Evolutionary conservation across 2,113 vertebrate species (phyloP), one percentile per base, ranked within the genome.

Genomic region (Sardina pilchardus): DNA sequence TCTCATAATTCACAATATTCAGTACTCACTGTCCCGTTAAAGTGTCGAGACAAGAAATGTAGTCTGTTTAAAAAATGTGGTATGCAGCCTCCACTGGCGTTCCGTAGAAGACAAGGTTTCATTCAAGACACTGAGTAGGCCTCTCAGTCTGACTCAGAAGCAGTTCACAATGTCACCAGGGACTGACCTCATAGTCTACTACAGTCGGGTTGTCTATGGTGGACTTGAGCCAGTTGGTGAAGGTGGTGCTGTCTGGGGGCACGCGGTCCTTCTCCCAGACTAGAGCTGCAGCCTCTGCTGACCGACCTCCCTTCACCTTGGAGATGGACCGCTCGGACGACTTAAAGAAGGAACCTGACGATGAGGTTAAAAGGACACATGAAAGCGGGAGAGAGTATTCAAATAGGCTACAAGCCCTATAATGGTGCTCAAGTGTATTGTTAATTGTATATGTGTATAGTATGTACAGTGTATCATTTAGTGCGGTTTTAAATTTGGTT

Each of bases 161-260:
- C 24, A n/a, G 5, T n/a, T 4, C 59, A n/a, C 21, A 1, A 63
- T 75, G 71, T 16, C 34, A 17, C 30, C 9, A n/a, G 17, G 30
- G 71, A 85, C 86, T 90, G 90, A 98, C 98, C 96, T 97, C 87
- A 90, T 94, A 97, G 7, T 98, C 95, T 16, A 97, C 88, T 34
- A 99, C 92, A 12, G 86, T 82, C 0, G 96, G 98, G 88, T 97
- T 98, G 16, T 98, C 97, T 24, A 96, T 95, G 9, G 95, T 92
- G 0, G 97, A 98, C 82, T 95, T 94, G 45, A 96, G 88, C 97
- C 98, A 99, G 83, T 97, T 87, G 71, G 83, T 92, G 90, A 94
- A 98, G 30, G 90, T 56, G 0, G 1, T 85, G 4, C 91, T 85
- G 10, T 92, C 90, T 0, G 97, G 96, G 84, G 94, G 85, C 0